phyloP scores from a whole-genome alignment of 2,888 invertebrate species.

The Coremacera marginata region DNA sequence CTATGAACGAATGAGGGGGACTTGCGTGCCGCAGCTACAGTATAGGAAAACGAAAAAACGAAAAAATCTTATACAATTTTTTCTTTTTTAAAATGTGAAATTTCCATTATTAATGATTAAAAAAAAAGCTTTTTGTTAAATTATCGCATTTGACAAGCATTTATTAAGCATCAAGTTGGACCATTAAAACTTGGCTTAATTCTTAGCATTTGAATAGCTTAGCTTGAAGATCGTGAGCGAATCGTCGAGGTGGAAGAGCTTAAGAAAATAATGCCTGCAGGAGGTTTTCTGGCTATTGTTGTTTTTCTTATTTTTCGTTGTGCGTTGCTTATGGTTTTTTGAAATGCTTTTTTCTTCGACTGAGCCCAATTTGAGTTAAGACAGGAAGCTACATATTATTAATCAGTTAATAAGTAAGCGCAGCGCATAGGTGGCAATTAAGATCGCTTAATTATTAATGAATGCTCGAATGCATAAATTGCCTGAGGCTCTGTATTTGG shows the following conservation, averaged over 20 bases:
- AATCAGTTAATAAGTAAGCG: conserved; percentile 53
- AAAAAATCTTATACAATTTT: conserved; percentile 21
- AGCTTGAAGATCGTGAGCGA: conserved; percentile 36
- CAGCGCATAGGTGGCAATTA: conserved; percentile 29
- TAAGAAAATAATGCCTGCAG: conserved; percentile 20
- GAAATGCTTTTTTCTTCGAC: background rate
- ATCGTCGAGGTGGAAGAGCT: conserved; percentile 3
- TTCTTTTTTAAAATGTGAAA: conserved; percentile 54
- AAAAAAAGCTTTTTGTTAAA: conserved; percentile 54
- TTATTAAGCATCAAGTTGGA: conserved; percentile 52
- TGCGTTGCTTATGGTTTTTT: background rate
- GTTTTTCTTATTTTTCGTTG: background rate
- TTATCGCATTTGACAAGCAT: conserved; percentile 61
- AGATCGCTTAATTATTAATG: conserved; percentile 35
- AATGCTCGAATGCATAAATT: conserved; percentile 20
- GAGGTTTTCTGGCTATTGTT: conserved; percentile 26
- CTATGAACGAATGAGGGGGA: conserved; percentile 31
- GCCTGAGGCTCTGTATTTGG: background rate
- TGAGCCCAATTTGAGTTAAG: conserved; percentile 52
- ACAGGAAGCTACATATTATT: conserved; percentile 61
- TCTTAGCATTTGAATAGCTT: background rate
- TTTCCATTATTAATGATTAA: conserved; percentile 63
- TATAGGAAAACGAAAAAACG: background rate
- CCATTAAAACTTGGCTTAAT: background rate
- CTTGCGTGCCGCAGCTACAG: background rate